Evolutionary conservation across 1,140 invertebrate species (phyloP), one percentile per base, ranked within the genome.

Genomic region (Drosophila equinoxialis): DNA sequence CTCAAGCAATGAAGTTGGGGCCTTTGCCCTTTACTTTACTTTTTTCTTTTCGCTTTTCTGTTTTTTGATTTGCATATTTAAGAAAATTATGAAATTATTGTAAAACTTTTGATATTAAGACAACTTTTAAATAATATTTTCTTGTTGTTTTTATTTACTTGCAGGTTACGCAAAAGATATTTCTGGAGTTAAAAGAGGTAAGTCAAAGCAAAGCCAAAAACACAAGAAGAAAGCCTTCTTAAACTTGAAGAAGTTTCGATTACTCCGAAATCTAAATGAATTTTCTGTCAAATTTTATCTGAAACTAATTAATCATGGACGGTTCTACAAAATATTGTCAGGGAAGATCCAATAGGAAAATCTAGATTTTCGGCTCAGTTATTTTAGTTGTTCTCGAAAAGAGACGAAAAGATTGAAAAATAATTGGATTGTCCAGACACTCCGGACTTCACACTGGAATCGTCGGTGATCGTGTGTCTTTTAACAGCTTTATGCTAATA

Each of bases 81-180:
- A 60, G 45, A 51, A 37, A 65, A 58, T 59, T 48, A 77, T 70
- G 65, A 64, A 68, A 68, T 68, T 68, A 73, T 79, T 68, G 17
- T 59, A 42, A 71, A 70, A 69, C 65, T 51, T 74, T 10, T 60
- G 35, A 39, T 67, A 72, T 86, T 79, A 75, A 78, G 58, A 70
- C 14, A 55, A 60, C 41, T 63, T 62, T 48, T 48, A 45, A 1
- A 54, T 37, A 4, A 54, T 73, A 0, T 59, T 71, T 70, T 48
- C 11, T 60, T 68, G 23, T 67, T 65, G n/a, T 51, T 51, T 6
- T 61, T 23, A 35, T 75, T 39, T 79, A 71, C 33, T 91, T 91
- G 13, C 79, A 91, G 90, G 90, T 71, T 91, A 91, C 90, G 90
- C 90, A 91, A 91, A 91, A 91, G 90, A 91, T 69, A 91, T 91